phyloP scores from a whole-genome alignment of 2,113 vertebrate genomes.

The Sander vitreus region DNA sequence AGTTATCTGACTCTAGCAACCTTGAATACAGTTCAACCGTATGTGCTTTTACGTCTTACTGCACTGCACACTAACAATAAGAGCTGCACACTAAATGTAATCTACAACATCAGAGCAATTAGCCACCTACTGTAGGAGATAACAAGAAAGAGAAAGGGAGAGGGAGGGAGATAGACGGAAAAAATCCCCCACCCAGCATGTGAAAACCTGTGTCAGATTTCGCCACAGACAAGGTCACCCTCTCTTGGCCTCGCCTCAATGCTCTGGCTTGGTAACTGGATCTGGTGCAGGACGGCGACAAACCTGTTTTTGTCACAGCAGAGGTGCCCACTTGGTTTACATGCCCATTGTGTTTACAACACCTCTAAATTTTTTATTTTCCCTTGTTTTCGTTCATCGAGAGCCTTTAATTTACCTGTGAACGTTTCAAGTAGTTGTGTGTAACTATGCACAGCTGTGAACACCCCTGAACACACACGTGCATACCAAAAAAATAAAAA shows the following conservation, averaged over 20 bases:
- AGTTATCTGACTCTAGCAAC: neutral
- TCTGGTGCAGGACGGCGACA: conserved; percentile 70
- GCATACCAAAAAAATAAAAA: neutral
- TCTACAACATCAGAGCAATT: conserved; percentile 71
- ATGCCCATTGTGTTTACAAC: conserved; percentile 61
- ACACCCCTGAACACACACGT: conserved; percentile 18
- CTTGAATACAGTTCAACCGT: conserved; percentile 1
- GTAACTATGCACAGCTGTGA: conserved; percentile 44
- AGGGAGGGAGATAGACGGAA: conserved; percentile 21
- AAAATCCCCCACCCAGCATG: conserved; percentile 76
- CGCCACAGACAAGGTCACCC: conserved; percentile 80
- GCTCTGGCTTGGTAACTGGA: conserved; percentile 66
- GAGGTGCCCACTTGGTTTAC: conserved; percentile 71
- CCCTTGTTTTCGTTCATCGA: neutral
- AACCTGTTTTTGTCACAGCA: conserved; percentile 77
- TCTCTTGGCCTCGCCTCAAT: conserved; percentile 71
- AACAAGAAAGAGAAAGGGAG: conserved; percentile 51
- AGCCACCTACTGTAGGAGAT: conserved; percentile 67
- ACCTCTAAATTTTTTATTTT: conserved; percentile 2
- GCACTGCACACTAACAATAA: conserved; percentile 38
- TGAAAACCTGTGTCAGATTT: conserved; percentile 82
- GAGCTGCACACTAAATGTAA: conserved; percentile 53
- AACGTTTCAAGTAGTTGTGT: conserved; percentile 6
- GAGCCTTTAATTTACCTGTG: conserved; percentile 42
- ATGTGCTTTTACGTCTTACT: conserved; percentile 37